Percentiles rank a stretch among this genome's conserved stretches.
Evolutionary conservation across 2,797 vertebrate genomes (phyloP).

Genomic region (Poeciliopsis turneri): DNA sequence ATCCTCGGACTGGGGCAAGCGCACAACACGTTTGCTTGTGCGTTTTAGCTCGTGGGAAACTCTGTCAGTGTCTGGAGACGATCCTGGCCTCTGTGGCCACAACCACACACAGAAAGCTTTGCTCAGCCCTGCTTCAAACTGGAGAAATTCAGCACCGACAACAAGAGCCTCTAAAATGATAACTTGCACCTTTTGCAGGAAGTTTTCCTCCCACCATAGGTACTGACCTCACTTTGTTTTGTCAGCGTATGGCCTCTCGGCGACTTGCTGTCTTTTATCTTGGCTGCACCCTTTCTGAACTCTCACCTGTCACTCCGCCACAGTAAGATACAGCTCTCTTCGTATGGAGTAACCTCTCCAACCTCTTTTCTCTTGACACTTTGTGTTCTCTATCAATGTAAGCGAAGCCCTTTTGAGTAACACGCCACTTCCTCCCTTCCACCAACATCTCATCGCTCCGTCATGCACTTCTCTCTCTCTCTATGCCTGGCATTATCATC

Average conservation of each 20-base stretch:
- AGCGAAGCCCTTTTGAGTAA: constrained; percentile 68
- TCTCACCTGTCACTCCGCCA: constrained; percentile 68
- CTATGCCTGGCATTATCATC: constrained; percentile 53
- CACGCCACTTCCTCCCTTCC: constrained; percentile 32
- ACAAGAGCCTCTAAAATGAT: neutral
- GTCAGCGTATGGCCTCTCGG: constrained; percentile 35
- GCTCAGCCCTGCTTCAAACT: neutral
- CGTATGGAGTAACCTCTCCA: constrained; percentile 54
- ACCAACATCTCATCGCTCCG: constrained; percentile 38
- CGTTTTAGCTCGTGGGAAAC: neutral
- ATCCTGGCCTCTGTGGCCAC: neutral
- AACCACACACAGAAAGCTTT: neutral
- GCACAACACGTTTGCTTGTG: neutral
- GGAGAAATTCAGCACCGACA: neutral
- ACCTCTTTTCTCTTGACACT: constrained; percentile 63
- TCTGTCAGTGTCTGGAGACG: neutral
- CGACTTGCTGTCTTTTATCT: constrained; percentile 70
- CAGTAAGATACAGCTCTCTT: constrained; percentile 60
- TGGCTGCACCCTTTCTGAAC: constrained; percentile 55
- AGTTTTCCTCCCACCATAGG: constrained; percentile 29
- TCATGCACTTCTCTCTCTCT: constrained; percentile 49
- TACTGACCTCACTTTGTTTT: constrained; percentile 52
- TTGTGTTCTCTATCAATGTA: constrained; percentile 75
- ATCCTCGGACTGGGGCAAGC: neutral
- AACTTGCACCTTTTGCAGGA: constrained; percentile 13